Evolutionary conservation across 92 coral and sea anemone species (phyloP), one percentile per base, ranked within the genome.

Genomic region (Montipora capitata): DNA sequence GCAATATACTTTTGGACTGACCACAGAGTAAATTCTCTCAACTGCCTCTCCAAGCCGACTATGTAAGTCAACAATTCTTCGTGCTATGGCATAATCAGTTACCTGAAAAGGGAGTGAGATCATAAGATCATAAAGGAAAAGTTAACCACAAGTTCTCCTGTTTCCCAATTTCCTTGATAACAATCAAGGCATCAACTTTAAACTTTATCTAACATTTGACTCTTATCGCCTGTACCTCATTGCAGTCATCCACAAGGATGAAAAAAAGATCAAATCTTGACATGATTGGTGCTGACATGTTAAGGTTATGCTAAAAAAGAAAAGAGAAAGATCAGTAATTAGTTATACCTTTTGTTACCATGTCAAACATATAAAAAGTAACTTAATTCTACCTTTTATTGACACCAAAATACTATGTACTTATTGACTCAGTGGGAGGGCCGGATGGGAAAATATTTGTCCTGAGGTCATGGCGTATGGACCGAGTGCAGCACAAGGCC

Each of bases 251-350:
- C 11, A 97, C 99, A 69, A 97, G 91, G 66, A 97, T 97, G 82
- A 97, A 97, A 86, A 97, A 97, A 69, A 97, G 92, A 71, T 97
- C 99, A 97, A 97, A 97, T 71, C 99, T 78, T n/a, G 99, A 97
- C 99, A 97, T 97, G 74, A 97, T 96, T 10, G 99, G 99, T 69
- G 99, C 99, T n/a, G 98, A 94, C 96, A 97, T 92, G 94, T 95
- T 97, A n/a, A 97, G 90, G 77, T 97, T 97, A 89, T 97, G 98
- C 99, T 97, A 91, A 62, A 96, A 89, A 52, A 20, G 44, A 72
- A 57, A 48, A 85, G 16, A 51, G 54, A 0, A 12, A 5, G 7
- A 10, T 13, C 16, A 56, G 4, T 14, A 75, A 18, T 54, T 7
- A 6, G 61, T 54, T 7, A 45, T 45, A 4, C 51, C 5, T 8